Evolutionary conservation across 2,888 invertebrate species (phyloP).

Genomic region (Stramonita haemastoma): DNA sequence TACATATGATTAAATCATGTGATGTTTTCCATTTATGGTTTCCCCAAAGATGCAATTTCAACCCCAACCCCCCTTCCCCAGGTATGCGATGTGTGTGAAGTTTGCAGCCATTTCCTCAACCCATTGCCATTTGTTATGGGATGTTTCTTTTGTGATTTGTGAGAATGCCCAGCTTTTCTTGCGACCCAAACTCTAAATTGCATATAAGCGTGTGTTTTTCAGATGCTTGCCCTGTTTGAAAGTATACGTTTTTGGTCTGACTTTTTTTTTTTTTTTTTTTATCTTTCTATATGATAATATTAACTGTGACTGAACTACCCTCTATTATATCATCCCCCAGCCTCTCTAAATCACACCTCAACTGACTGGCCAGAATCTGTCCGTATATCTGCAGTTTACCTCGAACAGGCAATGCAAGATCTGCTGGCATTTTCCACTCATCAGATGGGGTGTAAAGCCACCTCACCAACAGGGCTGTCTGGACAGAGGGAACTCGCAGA

Average conservation of each 20-base stretch:
- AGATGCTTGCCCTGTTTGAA: conserved; percentile 3
- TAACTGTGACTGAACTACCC: neutral
- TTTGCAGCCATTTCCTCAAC: neutral
- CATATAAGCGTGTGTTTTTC: neutral
- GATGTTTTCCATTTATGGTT: neutral
- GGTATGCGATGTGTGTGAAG: neutral
- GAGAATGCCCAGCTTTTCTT: neutral
- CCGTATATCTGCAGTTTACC: neutral
- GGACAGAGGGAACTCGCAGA: neutral
- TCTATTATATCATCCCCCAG: neutral
- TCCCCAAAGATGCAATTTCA: conserved; percentile 7
- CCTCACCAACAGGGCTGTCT: neutral
- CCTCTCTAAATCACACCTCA: neutral
- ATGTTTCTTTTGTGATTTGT: neutral
- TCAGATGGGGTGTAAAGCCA: too few species aligned
- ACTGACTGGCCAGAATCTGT: neutral
- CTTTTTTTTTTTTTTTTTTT: neutral
- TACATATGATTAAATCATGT: too few species aligned
- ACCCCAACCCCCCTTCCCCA: neutral
- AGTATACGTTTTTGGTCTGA: neutral
- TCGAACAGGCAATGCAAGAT: too few species aligned
- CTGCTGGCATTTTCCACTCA: too few species aligned
- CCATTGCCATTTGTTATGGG: neutral
- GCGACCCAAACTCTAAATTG: neutral
- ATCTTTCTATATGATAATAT: neutral